Evolutionary conservation across 2,113 vertebrate genomes (phyloP).

Genomic region (Haplochromis burtoni): DNA sequence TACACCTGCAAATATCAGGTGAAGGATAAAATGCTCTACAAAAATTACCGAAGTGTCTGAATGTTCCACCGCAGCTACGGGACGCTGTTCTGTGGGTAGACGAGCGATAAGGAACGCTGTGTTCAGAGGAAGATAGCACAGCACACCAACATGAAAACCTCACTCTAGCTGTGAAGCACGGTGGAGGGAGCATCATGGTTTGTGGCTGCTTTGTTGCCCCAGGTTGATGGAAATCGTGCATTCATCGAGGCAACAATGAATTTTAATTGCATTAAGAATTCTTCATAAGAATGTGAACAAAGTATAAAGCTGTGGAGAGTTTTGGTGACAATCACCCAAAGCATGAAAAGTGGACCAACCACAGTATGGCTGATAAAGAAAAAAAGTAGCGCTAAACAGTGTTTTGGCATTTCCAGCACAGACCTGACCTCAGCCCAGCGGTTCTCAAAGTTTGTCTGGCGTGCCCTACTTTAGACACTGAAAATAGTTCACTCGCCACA

Average conservation of each 20-base stretch:
- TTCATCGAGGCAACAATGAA: not conserved
- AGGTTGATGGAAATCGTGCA: not conserved
- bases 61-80: not conserved
- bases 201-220: not conserved
- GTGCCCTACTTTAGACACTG: not conserved
- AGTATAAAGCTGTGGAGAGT: not conserved
- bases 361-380: not conserved
- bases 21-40: not conserved
- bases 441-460: not conserved
- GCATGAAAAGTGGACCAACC: not conserved
- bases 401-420: not conserved
- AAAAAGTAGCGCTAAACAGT: not conserved
- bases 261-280: not conserved
- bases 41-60: too few relatives aligned
- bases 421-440: not conserved
- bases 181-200: not conserved
- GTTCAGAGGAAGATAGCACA: not conserved
- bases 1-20: not conserved
- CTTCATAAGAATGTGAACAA: not conserved
- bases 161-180: not conserved
- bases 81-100: not conserved
- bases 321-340: not conserved
- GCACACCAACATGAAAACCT: not conserved
- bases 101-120: not conserved
- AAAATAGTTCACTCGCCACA: not conserved